Base-by-base conservation (phyloP, 2,113 vertebrate species). In the Macheiramphus alcinus region DNA sequence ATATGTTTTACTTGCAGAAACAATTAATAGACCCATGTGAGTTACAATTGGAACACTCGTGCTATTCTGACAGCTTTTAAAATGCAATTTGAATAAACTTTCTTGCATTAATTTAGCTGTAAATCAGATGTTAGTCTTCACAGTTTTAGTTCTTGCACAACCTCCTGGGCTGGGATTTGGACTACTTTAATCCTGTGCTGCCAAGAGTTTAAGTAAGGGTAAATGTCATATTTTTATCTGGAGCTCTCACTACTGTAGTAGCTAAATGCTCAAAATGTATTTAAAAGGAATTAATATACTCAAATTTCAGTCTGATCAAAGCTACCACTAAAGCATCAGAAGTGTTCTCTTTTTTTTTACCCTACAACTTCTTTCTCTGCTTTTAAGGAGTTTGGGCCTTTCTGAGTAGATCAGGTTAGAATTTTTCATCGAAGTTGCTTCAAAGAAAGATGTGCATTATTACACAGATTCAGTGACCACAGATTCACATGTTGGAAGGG, bases 21-120 rank as follows among this genome's bases (percentile, higher is more conserved):
- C 26, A 80, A 86, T 93, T 91, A 94, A 74, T 65, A 96, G 47
- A 74, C 48, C 32, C 42, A 9, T 31, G 22, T 65, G 79, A 76
- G 31, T 78, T 95, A 63, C 50, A 86, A 48, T 2, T 84, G 45
- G 50, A 82, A 78, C 20, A 58, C 38, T 89, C 56, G 10, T 31
- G 45, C 26, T 86, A 52, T 70, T 65, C 73, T 90, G 74, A 86
- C 55, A 95, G 52, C 34, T 94, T 95, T 94, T 65, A 83, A 96
- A 94, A 79, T 65, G n/a, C 13, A 36, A 85, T 95, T 95, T 88
- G 62, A 53, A 93, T 88, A 61, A 94, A 90, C 43, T 53, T 81
- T 87, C 4, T 25, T 91, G 13, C 17, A 83, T 94, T 83, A 89
- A 88, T 78, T 96, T 94, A 80, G 14, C n/a, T 95, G 53, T 73